Evolutionary conservation across 1,140 invertebrate species (phyloP), one percentile per base, ranked within the genome.

Genomic region (Pseudomyrmex pallidus): DNA sequence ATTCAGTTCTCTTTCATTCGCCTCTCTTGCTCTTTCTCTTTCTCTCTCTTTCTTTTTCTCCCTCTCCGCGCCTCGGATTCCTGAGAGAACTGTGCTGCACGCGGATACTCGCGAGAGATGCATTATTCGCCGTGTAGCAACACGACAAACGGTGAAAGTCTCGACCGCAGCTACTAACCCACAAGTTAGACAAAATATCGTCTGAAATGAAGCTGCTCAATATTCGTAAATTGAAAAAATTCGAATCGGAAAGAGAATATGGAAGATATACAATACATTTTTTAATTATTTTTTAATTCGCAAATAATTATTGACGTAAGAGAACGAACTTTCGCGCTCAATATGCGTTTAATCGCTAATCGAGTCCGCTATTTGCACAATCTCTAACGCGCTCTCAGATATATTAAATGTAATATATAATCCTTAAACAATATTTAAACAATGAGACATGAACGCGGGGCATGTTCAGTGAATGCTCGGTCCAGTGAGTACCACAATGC

Each of bases 121-220:
- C 57, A 73, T 74, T 82, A 62, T 82, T 54, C 25, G 56, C 57
- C 46, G 78, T 35, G 35, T 74, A 54, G 57, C 48, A 62, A 54
- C 67, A 25, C 50, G 57, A 57, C 70, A 74, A 82, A 63, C 78
- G 68, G 78, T 74, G 78, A 82, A 82, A 82, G 68, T 73, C 78
- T 82, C 44, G 70, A 57, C 52, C 25, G 12, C 25, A 66, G 9
- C 15, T 67, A 56, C n/a, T 44, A 20, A 44, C 54, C 17, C 66
- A 35, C 66, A 35, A 20, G 68, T 15, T 44, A 22, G 22, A 63
- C 44, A 63, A 46, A 63, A 80, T 70, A 80, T 72, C 54, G 9
- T 35, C 35, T 7, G 15, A 8, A 59, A 35, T 50, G 44, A 74
- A 48, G 15, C 15, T 50, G 12, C 0, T 12, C 72, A 73, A 89